Base-by-base conservation (phyloP, 2,888 invertebrate genomes). In the Amblyjoppa proteus region DNA sequence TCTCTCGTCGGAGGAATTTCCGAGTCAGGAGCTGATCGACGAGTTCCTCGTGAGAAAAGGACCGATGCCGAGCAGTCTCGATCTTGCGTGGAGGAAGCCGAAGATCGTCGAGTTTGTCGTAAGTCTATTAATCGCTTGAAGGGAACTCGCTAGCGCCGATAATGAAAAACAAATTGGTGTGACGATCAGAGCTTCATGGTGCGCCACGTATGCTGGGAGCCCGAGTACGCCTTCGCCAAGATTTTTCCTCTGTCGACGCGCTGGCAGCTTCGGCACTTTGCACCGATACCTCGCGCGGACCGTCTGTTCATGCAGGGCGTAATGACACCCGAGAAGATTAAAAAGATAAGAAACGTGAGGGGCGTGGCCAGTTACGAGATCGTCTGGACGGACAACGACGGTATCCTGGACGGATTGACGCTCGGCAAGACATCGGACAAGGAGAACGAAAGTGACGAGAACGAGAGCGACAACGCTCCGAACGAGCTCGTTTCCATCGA, bases 171-270 rank as follows among this genome's bases (percentile, higher is more conserved):
- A 58, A 11, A 56, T 51, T 53, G 20, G 28, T 28, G n/a, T 41
- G 66, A 80, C 73, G 28, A 41, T 79, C 79, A 97, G 97, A 96
- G 95, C 93, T 95, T 97, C 87, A 96, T 97, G 94, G 95, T 95
- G 0, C 95, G 94, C 82, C 96, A 96, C 89, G 92, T 98, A 75
- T 95, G 95, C 87, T 98, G 98, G 98, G 95, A 96, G 2, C 96
- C 97, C 90, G 95, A 96, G 45, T 97, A 98, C 92, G 95, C 96
- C 56, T 96, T 97, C 87, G 96, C 97, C 90, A 98, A 97, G 93
- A 96, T 97, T 88, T 94, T 97, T 81, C 97, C 97, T 0, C 92
- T 98, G 64, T 92, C 97, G 31, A 97, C 97, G 0, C 95, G 97
- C 88, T 97, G 97, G 97, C 97, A 97, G 91, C 93, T 97, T 38